Conservation (phyloP, 2,113 vertebrate genomes). For the Stegastes partitus region DNA sequence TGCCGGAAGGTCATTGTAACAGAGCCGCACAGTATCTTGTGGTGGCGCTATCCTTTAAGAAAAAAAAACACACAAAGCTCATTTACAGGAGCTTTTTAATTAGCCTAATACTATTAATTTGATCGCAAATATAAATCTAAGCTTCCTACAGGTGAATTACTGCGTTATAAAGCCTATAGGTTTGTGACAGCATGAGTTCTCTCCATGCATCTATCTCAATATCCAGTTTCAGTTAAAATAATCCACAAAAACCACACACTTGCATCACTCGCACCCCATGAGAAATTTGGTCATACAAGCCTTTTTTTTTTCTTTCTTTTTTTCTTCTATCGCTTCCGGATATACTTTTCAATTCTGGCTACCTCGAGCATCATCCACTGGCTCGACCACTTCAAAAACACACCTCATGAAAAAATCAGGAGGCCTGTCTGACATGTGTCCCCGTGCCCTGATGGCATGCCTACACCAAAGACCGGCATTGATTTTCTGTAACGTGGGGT, state of each 20-base stretch:
- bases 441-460: conserved; percentile 86
- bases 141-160: background rate
- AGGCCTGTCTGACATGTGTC: conserved; percentile 88
- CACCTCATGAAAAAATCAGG: conserved; percentile 86
- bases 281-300: conserved; percentile 70
- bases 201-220: conserved; percentile 7
- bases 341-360: conserved; percentile 86
- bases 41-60: background rate
- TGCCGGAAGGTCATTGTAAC: conserved; percentile 54
- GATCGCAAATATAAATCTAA: conserved; percentile 1
- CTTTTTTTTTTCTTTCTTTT: conserved; percentile 66
- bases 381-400: conserved; percentile 85
- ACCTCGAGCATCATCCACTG: conserved; percentile 82
- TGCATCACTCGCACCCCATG: conserved; percentile 68
- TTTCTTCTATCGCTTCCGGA: conserved; percentile 71
- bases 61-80: background rate
- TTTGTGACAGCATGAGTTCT: conserved; percentile 11
- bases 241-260: conserved; percentile 55
- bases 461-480: conserved; percentile 86
- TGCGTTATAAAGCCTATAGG: background rate
- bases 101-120: background rate
- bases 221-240: conserved; percentile 45
- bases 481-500: conserved; percentile 90
- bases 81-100: conserved; percentile 1
- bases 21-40: background rate